These are phyloP conservation scores for Scolopax bukidnonensis DNA, from an alignment of 2,797 vertebrate genomes.

Conservation along the genomic window DNA sequence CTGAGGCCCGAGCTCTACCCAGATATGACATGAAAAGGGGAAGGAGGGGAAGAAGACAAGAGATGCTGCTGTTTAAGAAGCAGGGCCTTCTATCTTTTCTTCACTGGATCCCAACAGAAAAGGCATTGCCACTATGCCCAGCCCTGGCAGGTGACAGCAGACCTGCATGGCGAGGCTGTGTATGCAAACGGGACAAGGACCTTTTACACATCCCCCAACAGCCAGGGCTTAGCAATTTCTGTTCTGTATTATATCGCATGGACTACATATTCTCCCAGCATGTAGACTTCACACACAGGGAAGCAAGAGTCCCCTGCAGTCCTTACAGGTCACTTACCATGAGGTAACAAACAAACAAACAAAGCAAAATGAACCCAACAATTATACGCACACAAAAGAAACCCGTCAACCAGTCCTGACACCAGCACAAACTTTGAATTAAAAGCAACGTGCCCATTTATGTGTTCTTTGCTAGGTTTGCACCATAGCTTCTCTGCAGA, in stretches of 20 bases:
- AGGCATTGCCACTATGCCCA: neutral
- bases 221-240: no score
- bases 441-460: rapidly evolving
- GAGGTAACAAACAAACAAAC: neutral
- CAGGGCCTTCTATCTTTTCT: neutral
- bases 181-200: rapidly evolving
- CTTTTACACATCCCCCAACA: neutral
- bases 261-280: neutral
- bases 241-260: rapidly evolving
- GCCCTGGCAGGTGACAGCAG: neutral
- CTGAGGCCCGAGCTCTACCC: neutral
- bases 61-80: neutral
- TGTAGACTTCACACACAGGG: no score
- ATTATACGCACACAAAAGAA: neutral
- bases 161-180: neutral
- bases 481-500: neutral
- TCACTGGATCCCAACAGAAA: rapidly evolving
- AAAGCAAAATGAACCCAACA: neutral
- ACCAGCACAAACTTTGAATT: neutral
- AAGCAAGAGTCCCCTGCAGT: neutral
- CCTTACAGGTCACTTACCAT: neutral
- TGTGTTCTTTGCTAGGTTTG: neutral
- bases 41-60: no score
- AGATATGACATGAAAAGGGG: neutral
- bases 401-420: rapidly evolving